Conservation (phyloP, 2,888 invertebrate genomes). For the Eurytoma californica region DNA sequence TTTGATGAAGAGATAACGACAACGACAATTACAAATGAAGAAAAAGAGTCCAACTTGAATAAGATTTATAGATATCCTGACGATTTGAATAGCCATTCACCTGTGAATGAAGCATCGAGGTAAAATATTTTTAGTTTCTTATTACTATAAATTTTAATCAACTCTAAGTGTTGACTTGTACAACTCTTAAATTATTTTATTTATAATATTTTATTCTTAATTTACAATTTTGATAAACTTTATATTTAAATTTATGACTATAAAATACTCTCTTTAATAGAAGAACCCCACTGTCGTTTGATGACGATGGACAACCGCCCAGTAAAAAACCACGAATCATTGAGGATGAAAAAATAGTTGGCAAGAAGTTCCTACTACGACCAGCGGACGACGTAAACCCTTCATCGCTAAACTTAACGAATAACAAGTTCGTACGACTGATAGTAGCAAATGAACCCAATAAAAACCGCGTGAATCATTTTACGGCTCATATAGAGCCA, state of each 20-base stretch:
- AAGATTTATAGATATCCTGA: constrained; percentile 24
- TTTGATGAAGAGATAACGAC: constrained; percentile 47
- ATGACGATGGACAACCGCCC: constrained; percentile 42
- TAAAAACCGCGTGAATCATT: constrained; percentile 49
- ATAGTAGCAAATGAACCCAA: constrained; percentile 51
- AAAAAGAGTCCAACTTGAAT: constrained; percentile 6
- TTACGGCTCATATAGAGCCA: constrained; percentile 54
- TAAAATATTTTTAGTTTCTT: too few relatives aligned
- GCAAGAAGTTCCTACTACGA: constrained; percentile 44
- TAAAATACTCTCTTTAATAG: neutral
- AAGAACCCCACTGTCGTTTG: neutral
- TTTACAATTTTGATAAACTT: neutral
- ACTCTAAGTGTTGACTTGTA: too few relatives aligned
- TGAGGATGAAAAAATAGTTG: constrained; percentile 44
- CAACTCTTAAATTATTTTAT: too few relatives aligned
- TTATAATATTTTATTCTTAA: neutral
- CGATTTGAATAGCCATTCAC: neutral
- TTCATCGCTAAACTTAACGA: constrained; percentile 40
- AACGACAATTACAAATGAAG: constrained; percentile 4
- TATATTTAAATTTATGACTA: too few relatives aligned
- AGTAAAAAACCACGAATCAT: constrained; percentile 42
- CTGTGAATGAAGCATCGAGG: neutral
- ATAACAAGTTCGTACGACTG: constrained; percentile 49
- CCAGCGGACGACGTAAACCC: constrained; percentile 46
- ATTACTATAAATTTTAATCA: too few relatives aligned